Evolutionary conservation across 2,888 invertebrate genomes (phyloP), one percentile per base, ranked within the genome.

Genomic region (Cryptocephalus primarius): DNA sequence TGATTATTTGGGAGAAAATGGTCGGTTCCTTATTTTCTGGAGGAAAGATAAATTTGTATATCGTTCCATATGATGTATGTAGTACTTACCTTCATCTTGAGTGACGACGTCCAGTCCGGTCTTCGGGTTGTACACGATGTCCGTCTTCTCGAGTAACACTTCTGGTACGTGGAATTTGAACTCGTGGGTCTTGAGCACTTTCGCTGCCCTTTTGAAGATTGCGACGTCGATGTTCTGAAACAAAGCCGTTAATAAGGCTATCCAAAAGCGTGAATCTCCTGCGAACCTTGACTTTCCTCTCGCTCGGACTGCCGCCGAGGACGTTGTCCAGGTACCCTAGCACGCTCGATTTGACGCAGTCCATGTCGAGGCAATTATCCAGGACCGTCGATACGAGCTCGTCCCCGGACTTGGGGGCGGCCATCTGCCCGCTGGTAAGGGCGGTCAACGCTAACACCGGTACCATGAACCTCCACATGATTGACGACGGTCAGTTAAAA

Each of bases 311-410:
- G 34, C 81, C 72, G 58, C 82, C 82, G 49, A 83, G 69, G 47
- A 83, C 73, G 38, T 79, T 80, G 68, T 88, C 86, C 72, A 89
- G 72, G 70, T 82, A 88, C 46, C 76, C 78, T 32, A 89, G 73
- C 60, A 88, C 83, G 71, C 85, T 83, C 68, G 79, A 78, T 72
- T 87, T 87, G 56, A 88, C 76, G 61, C 88, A 88, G 41, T 75
- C 73, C 65, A 80, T 77, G 67, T 85, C 82, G 8, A 79, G 78
- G 73, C 89, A 88, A 65, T 82, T 81, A 71, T 81, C 80, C 59
- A 87, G 74, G 60, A 83, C 81, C 63, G 79, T 76, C 48, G 81
- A 76, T 57, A 88, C 76, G 41, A 87, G 72, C 66, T 83, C 80
- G 59, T 83, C 83, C 67, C 83, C 80, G 54, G 76, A 55, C 45